phyloP scores from a whole-genome alignment of 1,140 invertebrate species.

The Portunus trituberculatus region DNA sequence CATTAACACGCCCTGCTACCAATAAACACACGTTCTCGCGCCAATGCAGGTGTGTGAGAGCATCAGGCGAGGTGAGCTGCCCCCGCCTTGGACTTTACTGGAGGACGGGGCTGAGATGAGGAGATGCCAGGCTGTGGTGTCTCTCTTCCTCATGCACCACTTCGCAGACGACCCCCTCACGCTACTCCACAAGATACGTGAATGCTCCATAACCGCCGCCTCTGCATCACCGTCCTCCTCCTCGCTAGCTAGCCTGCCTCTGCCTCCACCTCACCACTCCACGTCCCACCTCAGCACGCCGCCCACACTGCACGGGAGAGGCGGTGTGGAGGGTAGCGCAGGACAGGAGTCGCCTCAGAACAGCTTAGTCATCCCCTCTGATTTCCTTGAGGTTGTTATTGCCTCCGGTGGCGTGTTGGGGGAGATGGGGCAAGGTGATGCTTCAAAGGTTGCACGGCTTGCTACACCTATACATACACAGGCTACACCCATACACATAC shows the following conservation, averaged over 20 bases:
- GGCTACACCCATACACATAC: too few species aligned
- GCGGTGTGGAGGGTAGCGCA: background rate
- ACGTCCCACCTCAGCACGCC: too few species aligned
- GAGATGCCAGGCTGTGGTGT: constrained; percentile 52
- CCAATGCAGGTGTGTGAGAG: constrained; percentile 54
- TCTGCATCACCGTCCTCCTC: background rate
- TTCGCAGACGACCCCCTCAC: constrained; percentile 30
- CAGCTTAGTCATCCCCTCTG: background rate
- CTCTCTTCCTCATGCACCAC: constrained; percentile 51
- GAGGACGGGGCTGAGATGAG: constrained; percentile 50
- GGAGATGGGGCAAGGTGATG: background rate
- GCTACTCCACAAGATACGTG: constrained; percentile 35
- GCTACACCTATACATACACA: too few species aligned
- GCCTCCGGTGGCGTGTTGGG: background rate
- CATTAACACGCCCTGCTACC: too few species aligned
- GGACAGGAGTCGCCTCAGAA: background rate
- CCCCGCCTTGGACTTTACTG: constrained; percentile 59
- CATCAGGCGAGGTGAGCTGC: constrained; percentile 46
- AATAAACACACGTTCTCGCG: too few species aligned
- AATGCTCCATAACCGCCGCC: background rate
- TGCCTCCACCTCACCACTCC: background rate
- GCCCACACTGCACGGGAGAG: background rate
- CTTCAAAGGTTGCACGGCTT: too few species aligned
- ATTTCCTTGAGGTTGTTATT: background rate
- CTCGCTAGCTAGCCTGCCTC: background rate